Evolutionary conservation across 2,888 invertebrate species (phyloP).

Genomic region (Hypomecis punctinalis): DNA sequence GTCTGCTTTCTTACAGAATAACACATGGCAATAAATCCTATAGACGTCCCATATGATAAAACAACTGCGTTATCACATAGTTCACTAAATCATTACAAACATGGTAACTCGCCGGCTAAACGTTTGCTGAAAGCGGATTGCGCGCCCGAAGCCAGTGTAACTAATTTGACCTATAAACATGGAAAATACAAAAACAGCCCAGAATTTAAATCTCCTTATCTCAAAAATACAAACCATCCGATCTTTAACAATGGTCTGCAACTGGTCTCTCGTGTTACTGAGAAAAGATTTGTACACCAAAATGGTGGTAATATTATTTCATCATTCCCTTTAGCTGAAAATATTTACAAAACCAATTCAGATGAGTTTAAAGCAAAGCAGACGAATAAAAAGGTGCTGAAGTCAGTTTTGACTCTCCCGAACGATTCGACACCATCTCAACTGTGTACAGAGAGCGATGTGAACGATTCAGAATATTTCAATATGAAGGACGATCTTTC

Average conservation of each 20-base stretch:
- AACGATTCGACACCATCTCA: slow-evolving; percentile 62
- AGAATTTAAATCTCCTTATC: slow-evolving; percentile 60
- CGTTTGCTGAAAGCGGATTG: slow-evolving; percentile 50
- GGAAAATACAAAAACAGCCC: slow-evolving; percentile 50
- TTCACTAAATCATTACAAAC: slow-evolving; percentile 48
- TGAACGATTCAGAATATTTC: slow-evolving; percentile 72
- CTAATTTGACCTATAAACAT: slow-evolving; percentile 46
- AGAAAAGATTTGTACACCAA: slow-evolving; percentile 61
- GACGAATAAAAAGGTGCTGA: slow-evolving; percentile 64
- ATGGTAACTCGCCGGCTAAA: slow-evolving; percentile 41
- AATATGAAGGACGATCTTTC: slow-evolving; percentile 49
- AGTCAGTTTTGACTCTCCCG: slow-evolving; percentile 72
- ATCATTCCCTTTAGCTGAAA: slow-evolving; percentile 65
- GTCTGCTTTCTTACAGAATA: slow-evolving; percentile 21
- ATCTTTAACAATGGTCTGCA: slow-evolving; percentile 61
- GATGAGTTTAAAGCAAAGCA: slow-evolving; percentile 65
- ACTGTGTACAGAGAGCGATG: slow-evolving; percentile 71
- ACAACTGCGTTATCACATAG: slow-evolving; percentile 42
- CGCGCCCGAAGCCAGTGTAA: slow-evolving; percentile 47
- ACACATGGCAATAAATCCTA: slow-evolving; percentile 62
- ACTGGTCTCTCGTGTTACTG: slow-evolving; percentile 60
- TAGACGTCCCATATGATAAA: slow-evolving; percentile 49
- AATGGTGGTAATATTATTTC: slow-evolving; percentile 56
- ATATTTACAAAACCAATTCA: slow-evolving; percentile 73
- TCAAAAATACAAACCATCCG: slow-evolving; percentile 57